These are phyloP conservation scores for Pagetopsis macropterus DNA, from an alignment of 2,797 vertebrate species.

Conservation along the genomic window DNA sequence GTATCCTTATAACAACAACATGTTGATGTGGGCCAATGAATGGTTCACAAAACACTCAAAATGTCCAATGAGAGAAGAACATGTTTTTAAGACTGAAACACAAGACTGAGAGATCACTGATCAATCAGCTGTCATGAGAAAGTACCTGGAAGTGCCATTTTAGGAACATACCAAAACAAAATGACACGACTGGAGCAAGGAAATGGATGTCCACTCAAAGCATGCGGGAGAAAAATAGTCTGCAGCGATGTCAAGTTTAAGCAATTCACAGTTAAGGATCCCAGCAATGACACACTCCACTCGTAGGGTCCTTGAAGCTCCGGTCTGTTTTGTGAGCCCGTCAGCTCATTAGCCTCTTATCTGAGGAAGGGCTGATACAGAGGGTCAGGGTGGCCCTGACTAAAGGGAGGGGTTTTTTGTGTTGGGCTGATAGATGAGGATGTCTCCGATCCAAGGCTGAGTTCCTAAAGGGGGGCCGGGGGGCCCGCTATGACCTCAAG, in stretches of 20 bases:
- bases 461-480: slow-evolving; percentile 1
- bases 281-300: slow-evolving; percentile 6
- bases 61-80: slow-evolving; percentile 2
- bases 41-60: slow-evolving; percentile 16
- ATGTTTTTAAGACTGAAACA: slow-evolving; percentile 17
- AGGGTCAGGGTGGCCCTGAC: slow-evolving; percentile 63
- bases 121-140: not conserved
- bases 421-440: slow-evolving; percentile 49
- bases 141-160: slow-evolving; percentile 13
- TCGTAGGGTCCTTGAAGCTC: slow-evolving; percentile 21
- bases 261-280: not conserved
- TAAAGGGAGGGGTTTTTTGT: slow-evolving; percentile 29
- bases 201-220: not conserved
- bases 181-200: not conserved
- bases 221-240: not conserved
- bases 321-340: slow-evolving; percentile 32
- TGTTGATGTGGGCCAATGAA: not conserved
- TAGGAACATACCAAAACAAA: not conserved
- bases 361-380: slow-evolving; percentile 37
- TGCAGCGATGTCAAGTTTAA: not conserved
- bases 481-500: slow-evolving; percentile 46
- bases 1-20: not conserved
- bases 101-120: slow-evolving; percentile 3
- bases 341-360: slow-evolving; percentile 63
- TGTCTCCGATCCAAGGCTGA: slow-evolving; percentile 45